Conservation (phyloP, 2,888 invertebrate species). For the Xestia xanthographa region DNA sequence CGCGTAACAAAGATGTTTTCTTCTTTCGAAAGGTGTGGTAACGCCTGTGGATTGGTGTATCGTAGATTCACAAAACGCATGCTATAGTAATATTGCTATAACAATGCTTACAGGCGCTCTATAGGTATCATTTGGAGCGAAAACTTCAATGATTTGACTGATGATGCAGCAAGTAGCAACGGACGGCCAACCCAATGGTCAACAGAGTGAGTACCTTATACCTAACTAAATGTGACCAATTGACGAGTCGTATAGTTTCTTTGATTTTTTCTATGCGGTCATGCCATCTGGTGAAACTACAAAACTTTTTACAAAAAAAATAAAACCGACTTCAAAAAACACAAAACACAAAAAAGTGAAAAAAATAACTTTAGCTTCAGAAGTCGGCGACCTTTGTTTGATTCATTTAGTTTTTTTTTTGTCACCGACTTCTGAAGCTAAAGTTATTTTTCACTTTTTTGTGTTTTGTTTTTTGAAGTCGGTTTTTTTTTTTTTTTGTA, state of each 20-base stretch:
- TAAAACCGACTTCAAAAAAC: too few relatives aligned
- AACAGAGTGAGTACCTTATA: too few relatives aligned
- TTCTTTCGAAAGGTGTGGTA: background rate
- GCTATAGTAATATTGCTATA: constrained; percentile 20
- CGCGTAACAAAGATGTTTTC: background rate
- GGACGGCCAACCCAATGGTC: background rate
- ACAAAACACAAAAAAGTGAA: too few relatives aligned
- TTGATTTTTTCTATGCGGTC: background rate
- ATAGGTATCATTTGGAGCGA: background rate
- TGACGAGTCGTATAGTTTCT: background rate
- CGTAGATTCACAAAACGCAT: background rate
- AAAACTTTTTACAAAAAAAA: too few relatives aligned
- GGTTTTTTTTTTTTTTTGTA: too few relatives aligned
- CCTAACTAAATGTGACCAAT: background rate
- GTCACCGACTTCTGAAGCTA: too few relatives aligned
- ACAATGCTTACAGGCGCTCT: background rate
- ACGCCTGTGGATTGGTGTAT: background rate
- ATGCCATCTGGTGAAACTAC: background rate
- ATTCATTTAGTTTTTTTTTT: too few relatives aligned
- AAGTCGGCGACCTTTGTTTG: too few relatives aligned
- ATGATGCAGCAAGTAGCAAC: background rate
- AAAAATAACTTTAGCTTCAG: too few relatives aligned
- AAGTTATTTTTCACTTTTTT: too few relatives aligned
- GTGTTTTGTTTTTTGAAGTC: too few relatives aligned
- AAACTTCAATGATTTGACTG: background rate